Base-by-base conservation (phyloP, 2,113 vertebrate species). In the Excalfactoria chinensis region DNA sequence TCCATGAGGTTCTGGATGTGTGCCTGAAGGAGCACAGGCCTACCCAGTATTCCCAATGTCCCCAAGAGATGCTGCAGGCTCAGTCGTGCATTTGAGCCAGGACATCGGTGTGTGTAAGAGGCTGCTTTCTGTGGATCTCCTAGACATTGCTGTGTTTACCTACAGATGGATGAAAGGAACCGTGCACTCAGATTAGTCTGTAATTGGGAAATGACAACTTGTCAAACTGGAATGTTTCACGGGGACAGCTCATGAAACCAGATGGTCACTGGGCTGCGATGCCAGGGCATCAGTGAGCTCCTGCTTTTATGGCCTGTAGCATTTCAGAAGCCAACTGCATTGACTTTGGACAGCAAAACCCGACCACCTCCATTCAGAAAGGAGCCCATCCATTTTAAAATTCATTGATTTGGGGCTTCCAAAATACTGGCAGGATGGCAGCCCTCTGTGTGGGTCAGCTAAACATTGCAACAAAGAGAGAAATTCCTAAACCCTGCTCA, bases 81-180 rank as follows among this genome's bases (percentile, higher is more conserved):
- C 5, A 1, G 8, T 40, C 30, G 10, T 9, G 6, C 28, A 56
- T 62, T 64, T 69, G 40, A 51, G 11, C 37, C 62, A 86, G 76
- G 16, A 74, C 16, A 26, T 5, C 3, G 20, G 15, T 0, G 0
- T 5, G 17, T 15, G 22, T 9, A 28, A 26, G 34, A 67, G 13
- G 23, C 25, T n/a, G 59, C 18, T 34, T 67, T 74, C 46, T 53
- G 17, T 3, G 41, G 15, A 30, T 3, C 18, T 0, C 21, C 18
- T 15, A 14, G 13, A 41, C 1, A 12, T 2, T 21, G 20, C 37
- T 11, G 7, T 5, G 3, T 23, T 66, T 43, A 70, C 84, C 46
- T 77, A 53, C 1, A 74, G 11, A 2, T 32, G 7, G 12, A 8
- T 1, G 34, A n/a, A 53, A 67, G 34, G 40, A 76, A 13, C 56